Evolutionary conservation across 1,140 invertebrate genomes (phyloP), one percentile per base, ranked within the genome.

Genomic region (Bombus sylvicola): DNA sequence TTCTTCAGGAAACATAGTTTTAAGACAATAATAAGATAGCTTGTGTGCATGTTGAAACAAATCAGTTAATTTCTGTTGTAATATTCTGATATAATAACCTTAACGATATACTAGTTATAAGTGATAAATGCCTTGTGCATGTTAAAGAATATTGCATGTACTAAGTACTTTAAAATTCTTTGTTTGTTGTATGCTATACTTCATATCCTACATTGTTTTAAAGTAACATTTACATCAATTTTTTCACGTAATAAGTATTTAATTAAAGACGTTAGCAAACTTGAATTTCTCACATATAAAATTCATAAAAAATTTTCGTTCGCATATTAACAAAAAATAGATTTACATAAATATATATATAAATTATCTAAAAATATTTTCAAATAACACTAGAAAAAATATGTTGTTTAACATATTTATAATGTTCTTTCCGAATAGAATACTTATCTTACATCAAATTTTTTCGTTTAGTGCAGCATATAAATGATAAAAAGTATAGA

Each of bases 401-500:
- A 34, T 41, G 47, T 66, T 28, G 15, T 43, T 64, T 18, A 77
- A 77, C 18, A 18, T 34, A 77, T 53, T 69, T 83, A 37, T 39
- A 62, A 85, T 28, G 41, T 57, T 57, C 39, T 37, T 47, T 41
- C 41, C n/a, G 15, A 59, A 86, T 78, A 77, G 72, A 62, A 88
- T 77, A 85, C 81, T 62, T 84, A 76, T 71, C 72, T 87, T 85
- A 77, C 76, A 87, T 78, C 43, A 39, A 68, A 62, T 41, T 39
- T 53, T 90, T 87, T 47, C 37, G 47, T 83, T 62, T 82, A 64
- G 43, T 59, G 57, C 71, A 83, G 80, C 22, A 71, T 83, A 88
- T 31, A 81, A 91, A 84, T 80, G 71, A 88, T 31, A 53, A 81
- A 81, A 89, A 84, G 75, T 83, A 74, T 73, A 79, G 47, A 78